phyloP scores from a whole-genome alignment of 2,888 invertebrate species.

The Frankliniella fusca region DNA sequence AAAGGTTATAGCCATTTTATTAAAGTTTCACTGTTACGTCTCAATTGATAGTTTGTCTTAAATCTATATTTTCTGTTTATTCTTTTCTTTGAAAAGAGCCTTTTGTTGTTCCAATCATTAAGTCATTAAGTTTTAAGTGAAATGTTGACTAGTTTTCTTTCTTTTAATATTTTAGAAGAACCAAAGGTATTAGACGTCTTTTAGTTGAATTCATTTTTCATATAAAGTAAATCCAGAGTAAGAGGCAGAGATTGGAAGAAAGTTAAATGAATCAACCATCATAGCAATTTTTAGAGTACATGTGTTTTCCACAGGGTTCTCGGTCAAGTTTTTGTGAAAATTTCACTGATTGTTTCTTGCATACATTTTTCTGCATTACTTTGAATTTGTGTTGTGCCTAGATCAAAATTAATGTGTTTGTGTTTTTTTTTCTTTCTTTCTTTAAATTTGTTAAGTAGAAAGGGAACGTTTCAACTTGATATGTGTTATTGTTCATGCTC shows the following conservation, averaged over 20 bases:
- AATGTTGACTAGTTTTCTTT: not conserved
- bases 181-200: not conserved
- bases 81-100: not conserved
- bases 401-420: not conserved
- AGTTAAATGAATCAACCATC: no score
- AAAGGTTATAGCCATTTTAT: not conserved
- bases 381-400: not conserved
- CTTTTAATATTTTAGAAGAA: no score
- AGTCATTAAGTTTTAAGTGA: conserved; percentile 9
- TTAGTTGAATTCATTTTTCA: not conserved
- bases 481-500: no score
- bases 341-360: no score
- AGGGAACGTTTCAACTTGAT: no score
- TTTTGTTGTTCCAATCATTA: not conserved
- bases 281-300: no score
- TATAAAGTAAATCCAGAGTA: not conserved
- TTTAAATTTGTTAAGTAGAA: no score
- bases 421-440: not conserved
- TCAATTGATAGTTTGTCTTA: not conserved
- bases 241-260: no score
- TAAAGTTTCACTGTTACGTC: not conserved
- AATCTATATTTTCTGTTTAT: not conserved
- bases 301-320: no score
- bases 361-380: not conserved
- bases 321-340: no score